Evolutionary conservation across 2,888 invertebrate species (phyloP).

Genomic region (Sipha maydis): DNA sequence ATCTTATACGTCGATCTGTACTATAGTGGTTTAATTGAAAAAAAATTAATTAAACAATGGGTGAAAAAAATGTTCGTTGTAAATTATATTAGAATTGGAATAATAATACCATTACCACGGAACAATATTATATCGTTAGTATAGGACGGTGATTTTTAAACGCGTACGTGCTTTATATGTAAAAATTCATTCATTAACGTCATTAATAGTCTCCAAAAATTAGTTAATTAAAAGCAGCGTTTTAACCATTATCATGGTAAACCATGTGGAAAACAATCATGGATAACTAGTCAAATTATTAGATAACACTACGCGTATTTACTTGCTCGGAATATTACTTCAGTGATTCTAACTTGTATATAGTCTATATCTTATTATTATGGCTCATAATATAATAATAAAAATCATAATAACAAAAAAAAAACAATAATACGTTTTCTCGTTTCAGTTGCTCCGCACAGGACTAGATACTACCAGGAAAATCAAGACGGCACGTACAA

Average conservation of each 20-base stretch:
- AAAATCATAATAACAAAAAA: not conserved
- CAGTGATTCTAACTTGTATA: not conserved
- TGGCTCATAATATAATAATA: not conserved
- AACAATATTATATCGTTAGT: not conserved
- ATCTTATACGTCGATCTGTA: not conserved
- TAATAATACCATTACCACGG: not conserved
- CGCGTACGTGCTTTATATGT: not conserved
- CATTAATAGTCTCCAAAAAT: not conserved
- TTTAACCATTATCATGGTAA: not conserved
- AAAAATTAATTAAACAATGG: not conserved
- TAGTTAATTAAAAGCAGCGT: not conserved
- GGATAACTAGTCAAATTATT: not conserved
- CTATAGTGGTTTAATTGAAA: not conserved
- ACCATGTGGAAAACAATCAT: not conserved
- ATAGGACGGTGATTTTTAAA: not conserved
- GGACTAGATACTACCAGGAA: constrained; percentile 94
- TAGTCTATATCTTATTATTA: not conserved
- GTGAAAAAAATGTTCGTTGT: not conserved
- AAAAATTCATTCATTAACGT: not conserved
- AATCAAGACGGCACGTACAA: constrained; percentile 89
- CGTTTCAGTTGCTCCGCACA: constrained; percentile 78
- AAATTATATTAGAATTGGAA: not conserved
- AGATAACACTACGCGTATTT: not conserved
- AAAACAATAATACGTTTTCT: constrained; percentile 1
- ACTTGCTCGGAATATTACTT: too few relatives aligned